Evolutionary conservation across 1,140 invertebrate species (phyloP), one percentile per base, ranked within the genome.

Genomic region (Ganaspis sp.): DNA sequence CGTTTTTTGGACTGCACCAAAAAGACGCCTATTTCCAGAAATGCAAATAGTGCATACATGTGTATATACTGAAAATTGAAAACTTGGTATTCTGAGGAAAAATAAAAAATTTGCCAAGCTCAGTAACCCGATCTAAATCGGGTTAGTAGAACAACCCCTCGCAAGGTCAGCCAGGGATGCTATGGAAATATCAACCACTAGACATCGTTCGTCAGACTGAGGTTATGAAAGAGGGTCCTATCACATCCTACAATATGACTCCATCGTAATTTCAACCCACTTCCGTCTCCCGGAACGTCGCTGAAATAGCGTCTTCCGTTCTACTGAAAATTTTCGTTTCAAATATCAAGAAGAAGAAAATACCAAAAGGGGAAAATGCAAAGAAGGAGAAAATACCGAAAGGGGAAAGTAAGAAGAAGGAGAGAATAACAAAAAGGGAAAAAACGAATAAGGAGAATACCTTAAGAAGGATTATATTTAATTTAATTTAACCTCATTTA

Each of bases 121-220:
- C n/a, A n/a, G n/a, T n/a, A n/a, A n/a, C n/a, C n/a, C 53, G 21
- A 64, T 54, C 21, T 23, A 26, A 64, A 64, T 64, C 54, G 26
- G 54, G 54, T 64, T 64, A 64, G 54, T 64, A 26, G 54, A 64
- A 64, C 54, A 64, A 64, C 54, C 54, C 54, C 54, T 64, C 54
- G 54, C 54, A 64, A 64, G 54, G 54, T 64, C 54, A 64, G 54
- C 54, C 54, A 29, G 54, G 54, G 23, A 64, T 64, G 54, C 54
- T 49, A 64, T 64, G 54, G 54, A 64, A 64, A 64, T 64, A 64
- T 26, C 54, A 64, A 64, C 23, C 54, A 64, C 54, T 64, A 64
- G 54, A 64, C 21, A 64, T 64, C 23, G 54, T 64, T 64, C 54
- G 26, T 1, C 23, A 64, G 54, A 26, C 54, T 64, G 54, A 26